Conservation (phyloP, 2,113 vertebrate species). For the Ailurus styani region DNA sequence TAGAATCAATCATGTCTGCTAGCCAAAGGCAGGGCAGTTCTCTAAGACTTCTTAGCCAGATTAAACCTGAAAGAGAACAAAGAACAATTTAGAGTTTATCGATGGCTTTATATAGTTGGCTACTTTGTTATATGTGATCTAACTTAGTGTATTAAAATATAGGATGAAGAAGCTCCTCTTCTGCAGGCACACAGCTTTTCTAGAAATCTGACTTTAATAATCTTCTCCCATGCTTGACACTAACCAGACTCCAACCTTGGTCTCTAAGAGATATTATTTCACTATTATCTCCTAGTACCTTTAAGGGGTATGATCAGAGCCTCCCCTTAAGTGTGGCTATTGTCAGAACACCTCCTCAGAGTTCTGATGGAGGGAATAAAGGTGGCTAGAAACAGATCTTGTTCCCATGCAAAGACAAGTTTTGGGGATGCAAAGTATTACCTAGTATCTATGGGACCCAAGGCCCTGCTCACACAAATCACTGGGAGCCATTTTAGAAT, state of each 20-base stretch:
- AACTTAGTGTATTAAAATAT: background rate
- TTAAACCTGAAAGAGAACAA: background rate
- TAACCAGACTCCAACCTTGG: background rate
- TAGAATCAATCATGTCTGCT: background rate
- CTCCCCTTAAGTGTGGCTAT: background rate
- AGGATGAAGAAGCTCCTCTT: background rate
- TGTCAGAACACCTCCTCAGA: background rate
- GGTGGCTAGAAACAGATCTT: background rate
- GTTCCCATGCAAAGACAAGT: background rate
- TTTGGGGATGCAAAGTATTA: background rate
- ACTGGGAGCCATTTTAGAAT: background rate
- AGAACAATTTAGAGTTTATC: background rate
- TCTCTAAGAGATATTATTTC: background rate
- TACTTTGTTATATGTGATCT: background rate
- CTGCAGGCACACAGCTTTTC: background rate
- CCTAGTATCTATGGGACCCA: no score
- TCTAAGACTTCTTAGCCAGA: background rate
- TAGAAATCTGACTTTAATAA: background rate
- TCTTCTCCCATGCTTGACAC: background rate
- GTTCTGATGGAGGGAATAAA: background rate
- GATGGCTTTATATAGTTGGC: background rate
- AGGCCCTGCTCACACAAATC: background rate
- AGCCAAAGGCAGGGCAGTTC: background rate
- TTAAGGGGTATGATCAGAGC: background rate
- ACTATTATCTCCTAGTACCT: background rate